Evolutionary conservation across 2,888 invertebrate species (phyloP), one percentile per base, ranked within the genome.

Genomic region (Lacanobia wlatinum): DNA sequence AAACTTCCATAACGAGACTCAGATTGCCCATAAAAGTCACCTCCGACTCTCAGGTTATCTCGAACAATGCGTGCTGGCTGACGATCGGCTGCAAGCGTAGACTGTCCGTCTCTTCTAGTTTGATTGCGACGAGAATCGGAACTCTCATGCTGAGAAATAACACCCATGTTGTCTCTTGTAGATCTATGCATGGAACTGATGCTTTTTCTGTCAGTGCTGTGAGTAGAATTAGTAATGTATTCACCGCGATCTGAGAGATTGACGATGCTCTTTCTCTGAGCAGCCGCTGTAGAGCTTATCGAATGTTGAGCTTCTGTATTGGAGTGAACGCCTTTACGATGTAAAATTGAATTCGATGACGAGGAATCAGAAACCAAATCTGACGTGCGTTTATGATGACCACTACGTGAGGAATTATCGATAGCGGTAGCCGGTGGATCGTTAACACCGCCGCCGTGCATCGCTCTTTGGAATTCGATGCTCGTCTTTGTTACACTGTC

Each of bases 141-240:
- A 73, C 88, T 91, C 59, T 97, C 97, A 76, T 97, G 96, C 86
- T 97, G 97, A 58, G 96, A 96, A 85, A 94, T 94, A 6, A 95
- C 90, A 9, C 90, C 94, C 86, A 92, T 91, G 63, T 95, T 95
- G 70, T 97, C 97, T 65, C 97, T 96, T 63, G 95, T 96, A 64
- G 97, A 98, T 43, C 98, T 96, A 90, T 98, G 98, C 90, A 98
- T 96, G 3, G 98, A 97, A 85, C 98, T 98, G 56, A 98, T 96
- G 88, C 98, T 98, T 85, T 97, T 97, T 75, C 98, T 96, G 80
- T 98, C 98, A 14, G 96, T 97, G 83, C 97, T 97, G 74, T 97
- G 97, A 0, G 97, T 96, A 2, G 97, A 96, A 82, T 97, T 97
- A 78, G 96, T 97, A 73, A 97, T 97, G 86, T 97, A 97, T 86